phyloP scores from a whole-genome alignment of 2,888 invertebrate species.

The Mechanitis mazaeus region DNA sequence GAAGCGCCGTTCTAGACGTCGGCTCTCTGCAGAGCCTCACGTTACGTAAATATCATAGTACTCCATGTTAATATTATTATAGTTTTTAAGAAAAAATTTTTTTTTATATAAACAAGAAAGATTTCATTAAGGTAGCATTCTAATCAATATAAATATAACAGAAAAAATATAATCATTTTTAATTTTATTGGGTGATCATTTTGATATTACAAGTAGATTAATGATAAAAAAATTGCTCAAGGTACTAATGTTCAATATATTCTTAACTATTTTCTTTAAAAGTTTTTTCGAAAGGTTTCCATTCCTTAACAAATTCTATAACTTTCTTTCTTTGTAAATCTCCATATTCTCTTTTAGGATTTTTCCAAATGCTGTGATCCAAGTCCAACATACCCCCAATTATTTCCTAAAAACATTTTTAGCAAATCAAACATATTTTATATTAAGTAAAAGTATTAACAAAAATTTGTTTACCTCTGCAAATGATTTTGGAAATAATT shows the following conservation, averaged over 20 bases:
- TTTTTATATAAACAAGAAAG: too few relatives aligned
- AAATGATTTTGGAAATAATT: constrained; percentile 90
- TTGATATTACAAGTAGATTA: too few relatives aligned
- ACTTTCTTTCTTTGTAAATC: constrained; percentile 87
- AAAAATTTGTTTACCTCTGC: constrained; percentile 80
- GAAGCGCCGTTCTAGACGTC: too few relatives aligned
- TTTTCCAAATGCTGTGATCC: constrained; percentile 90
- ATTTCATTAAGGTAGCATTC: too few relatives aligned
- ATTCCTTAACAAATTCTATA: constrained; percentile 81
- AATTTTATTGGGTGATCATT: too few relatives aligned
- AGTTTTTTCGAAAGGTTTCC: constrained; percentile 81
- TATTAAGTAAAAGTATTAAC: neutral
- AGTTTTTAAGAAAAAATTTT: too few relatives aligned
- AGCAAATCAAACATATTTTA: constrained; percentile 1
- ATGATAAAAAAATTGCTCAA: too few relatives aligned
- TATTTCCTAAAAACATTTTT: constrained; percentile 80
- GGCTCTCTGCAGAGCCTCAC: too few relatives aligned
- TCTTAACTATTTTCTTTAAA: constrained; percentile 40
- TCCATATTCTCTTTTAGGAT: constrained; percentile 84
- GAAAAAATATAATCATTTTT: too few relatives aligned
- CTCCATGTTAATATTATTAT: too few relatives aligned
- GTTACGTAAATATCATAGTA: too few relatives aligned
- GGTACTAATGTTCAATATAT: neutral
- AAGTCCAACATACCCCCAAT: constrained; percentile 96
- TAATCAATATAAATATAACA: too few relatives aligned